Evolutionary conservation across 2,888 invertebrate genomes (phyloP).

Genomic region (Ennomos erosarius): DNA sequence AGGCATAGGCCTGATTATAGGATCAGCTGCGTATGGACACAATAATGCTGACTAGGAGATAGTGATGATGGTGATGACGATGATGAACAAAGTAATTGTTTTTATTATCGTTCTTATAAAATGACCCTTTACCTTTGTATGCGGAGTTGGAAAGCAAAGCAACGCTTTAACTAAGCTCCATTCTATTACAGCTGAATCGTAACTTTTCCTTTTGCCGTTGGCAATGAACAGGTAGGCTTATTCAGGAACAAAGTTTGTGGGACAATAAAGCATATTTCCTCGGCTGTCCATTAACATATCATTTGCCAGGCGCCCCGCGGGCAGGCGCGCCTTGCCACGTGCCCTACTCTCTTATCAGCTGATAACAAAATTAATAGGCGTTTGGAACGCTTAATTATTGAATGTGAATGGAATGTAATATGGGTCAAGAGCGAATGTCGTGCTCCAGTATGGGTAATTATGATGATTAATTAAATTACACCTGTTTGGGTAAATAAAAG

Average conservation of each 20-base stretch:
- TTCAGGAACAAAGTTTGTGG: conserved; percentile 39
- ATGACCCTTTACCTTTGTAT: too few species aligned
- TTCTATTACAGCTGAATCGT: conserved; percentile 33
- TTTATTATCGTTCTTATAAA: too few species aligned
- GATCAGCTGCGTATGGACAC: too few species aligned
- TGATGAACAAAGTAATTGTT: too few species aligned
- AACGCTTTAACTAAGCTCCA: background rate
- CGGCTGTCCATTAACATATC: conserved; percentile 75
- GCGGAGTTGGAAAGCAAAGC: too few species aligned
- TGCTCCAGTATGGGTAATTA: conserved; percentile 15
- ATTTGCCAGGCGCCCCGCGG: conserved; percentile 57
- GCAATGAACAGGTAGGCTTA: conserved; percentile 44
- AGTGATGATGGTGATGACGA: too few species aligned
- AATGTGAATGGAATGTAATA: conserved; percentile 35
- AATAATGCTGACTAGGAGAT: too few species aligned
- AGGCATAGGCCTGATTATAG: too few species aligned
- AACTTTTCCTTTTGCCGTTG: conserved; percentile 36
- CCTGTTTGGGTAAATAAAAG: conserved; percentile 24
- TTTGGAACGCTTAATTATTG: conserved; percentile 36
- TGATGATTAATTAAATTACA: conserved; percentile 18
- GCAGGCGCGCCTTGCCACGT: conserved; percentile 48
- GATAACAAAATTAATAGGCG: conserved; percentile 42
- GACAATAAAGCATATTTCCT: conserved; percentile 72
- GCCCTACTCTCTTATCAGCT: conserved; percentile 42
- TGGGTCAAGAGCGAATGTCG: conserved; percentile 36